These are phyloP conservation scores for Venustaconcha ellipsiformis DNA, from an alignment of 1,140 invertebrate genomes.

Conservation along the genomic window DNA sequence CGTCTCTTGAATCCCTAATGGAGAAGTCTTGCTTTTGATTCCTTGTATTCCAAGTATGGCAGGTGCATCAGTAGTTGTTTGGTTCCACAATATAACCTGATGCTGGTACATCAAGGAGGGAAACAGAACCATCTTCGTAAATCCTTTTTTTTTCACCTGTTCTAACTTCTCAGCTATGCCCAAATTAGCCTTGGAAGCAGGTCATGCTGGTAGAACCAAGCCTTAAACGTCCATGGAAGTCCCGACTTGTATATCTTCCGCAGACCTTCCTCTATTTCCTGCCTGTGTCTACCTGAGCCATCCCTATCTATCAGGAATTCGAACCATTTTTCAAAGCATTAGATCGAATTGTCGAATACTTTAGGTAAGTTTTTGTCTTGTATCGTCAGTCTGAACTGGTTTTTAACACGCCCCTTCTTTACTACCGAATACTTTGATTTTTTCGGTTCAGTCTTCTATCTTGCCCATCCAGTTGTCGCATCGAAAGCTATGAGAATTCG, in stretches of 20 bases:
- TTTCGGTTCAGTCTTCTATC: slow-evolving; percentile 15
- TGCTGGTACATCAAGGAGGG: too few relatives aligned
- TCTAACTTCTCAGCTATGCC: slow-evolving; percentile 4
- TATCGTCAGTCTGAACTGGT: too few relatives aligned
- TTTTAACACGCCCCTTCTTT: too few relatives aligned
- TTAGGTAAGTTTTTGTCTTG: neutral
- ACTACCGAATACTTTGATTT: neutral
- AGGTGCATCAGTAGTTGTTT: slow-evolving; percentile 7
- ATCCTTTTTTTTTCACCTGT: neutral
- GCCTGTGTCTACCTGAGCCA: neutral
- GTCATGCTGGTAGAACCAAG: slow-evolving; percentile 19
- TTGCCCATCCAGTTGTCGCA: neutral
- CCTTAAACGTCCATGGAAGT: slow-evolving; percentile 23
- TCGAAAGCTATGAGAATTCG: slow-evolving; percentile 22
- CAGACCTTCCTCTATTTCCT: neutral
- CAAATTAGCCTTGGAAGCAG: slow-evolving; percentile 16
- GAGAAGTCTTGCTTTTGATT: slow-evolving; percentile 11
- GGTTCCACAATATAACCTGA: neutral
- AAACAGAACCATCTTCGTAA: too few relatives aligned
- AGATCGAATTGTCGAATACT: slow-evolving; percentile 2
- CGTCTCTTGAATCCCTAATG: slow-evolving; percentile 14
- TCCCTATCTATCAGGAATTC: too few relatives aligned
- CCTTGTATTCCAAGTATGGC: slow-evolving; percentile 9
- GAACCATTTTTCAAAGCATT: too few relatives aligned
- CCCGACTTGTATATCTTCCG: slow-evolving; percentile 8